Base-by-base conservation (phyloP, 2,888 invertebrate genomes). In the Apamea anceps region DNA sequence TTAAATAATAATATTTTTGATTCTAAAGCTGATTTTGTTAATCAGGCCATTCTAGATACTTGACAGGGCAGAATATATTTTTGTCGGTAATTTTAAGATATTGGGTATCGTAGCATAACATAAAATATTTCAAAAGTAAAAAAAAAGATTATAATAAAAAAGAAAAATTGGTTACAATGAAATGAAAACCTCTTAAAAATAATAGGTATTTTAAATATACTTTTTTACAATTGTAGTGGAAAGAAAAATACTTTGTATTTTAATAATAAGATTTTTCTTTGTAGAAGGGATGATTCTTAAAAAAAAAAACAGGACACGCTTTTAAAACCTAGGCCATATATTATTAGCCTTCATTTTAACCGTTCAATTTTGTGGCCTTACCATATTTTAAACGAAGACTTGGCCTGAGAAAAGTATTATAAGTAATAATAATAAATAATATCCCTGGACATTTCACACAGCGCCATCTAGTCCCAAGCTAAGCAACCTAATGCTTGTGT, bases 31-130 rank as follows among this genome's bases (percentile, higher is more conserved):
- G 80, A 75, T 62, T 75, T 79, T 12, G 76, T 81, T 15, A 51
- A 67, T 15, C 75, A 77, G 60, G 37, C 48, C 13, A 25, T 86
- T 81, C 67, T 86, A 37, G 77, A 89, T 32, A 89, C 87, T 77
- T 89, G 90, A 89, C 85, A 85, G 45, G 25, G 6, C 42, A 32
- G 28, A n/a, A 2, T 15, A 12, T 18, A 18, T 57, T 21, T 45
- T 57, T 57, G 15, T 15, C 51, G 60, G 21, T 57, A 32, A n/a
- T 4, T 25, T n/a, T 72, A n/a, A n/a, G 81, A 45, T 82, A 74
- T 86, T 86, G 84, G 84, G 82, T 77, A 66, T 0, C n/a, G 13
- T 63, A 67, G 0, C 15, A 63, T 42, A 63, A 32, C 8, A 8
- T 13, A 4, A 45, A 32, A 25, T 37, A 21, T 32, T 21, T 67